These are phyloP conservation scores for Scartelaos histophorus DNA, from an alignment of 2,113 vertebrate genomes.

Conservation along the genomic window DNA sequence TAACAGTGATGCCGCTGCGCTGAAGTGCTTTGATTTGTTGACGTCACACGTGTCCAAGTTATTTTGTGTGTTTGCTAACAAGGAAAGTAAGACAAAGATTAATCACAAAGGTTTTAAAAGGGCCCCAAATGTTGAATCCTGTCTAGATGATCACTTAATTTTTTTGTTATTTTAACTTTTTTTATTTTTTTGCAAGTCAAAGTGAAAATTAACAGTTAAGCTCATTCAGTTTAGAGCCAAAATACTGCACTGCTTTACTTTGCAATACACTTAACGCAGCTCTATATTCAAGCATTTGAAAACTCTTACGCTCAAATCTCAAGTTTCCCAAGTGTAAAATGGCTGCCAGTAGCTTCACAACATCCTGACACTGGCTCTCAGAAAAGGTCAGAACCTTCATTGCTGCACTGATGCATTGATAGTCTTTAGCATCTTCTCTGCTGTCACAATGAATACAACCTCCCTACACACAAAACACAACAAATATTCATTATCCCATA, in stretches of 20 bases:
- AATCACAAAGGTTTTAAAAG: neutral
- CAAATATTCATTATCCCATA: neutral
- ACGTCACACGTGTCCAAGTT: constrained; percentile 89
- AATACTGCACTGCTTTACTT: neutral
- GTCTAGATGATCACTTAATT: neutral
- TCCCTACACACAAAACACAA: constrained; percentile 75
- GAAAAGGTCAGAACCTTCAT: constrained; percentile 90
- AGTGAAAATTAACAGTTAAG: neutral
- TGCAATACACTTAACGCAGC: neutral
- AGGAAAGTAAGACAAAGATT: constrained; percentile 6
- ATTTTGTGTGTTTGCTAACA: constrained; percentile 78
- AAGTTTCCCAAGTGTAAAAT: constrained; percentile 92
- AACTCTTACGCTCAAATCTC: constrained; percentile 81
- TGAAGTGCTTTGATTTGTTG: constrained; percentile 79
- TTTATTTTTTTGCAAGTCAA: neutral
- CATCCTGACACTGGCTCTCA: constrained; percentile 83
- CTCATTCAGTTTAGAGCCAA: neutral
- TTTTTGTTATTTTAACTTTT: neutral
- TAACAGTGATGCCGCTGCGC: constrained; percentile 74
- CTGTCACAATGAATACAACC: constrained; percentile 78
- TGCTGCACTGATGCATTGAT: constrained; percentile 79
- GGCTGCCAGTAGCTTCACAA: constrained; percentile 87
- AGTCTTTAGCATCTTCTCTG: constrained; percentile 82
- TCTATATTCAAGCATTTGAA: neutral
- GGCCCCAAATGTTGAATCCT: neutral